phyloP scores from a whole-genome alignment of 2,888 invertebrate species.

The Resseliella maxima region DNA sequence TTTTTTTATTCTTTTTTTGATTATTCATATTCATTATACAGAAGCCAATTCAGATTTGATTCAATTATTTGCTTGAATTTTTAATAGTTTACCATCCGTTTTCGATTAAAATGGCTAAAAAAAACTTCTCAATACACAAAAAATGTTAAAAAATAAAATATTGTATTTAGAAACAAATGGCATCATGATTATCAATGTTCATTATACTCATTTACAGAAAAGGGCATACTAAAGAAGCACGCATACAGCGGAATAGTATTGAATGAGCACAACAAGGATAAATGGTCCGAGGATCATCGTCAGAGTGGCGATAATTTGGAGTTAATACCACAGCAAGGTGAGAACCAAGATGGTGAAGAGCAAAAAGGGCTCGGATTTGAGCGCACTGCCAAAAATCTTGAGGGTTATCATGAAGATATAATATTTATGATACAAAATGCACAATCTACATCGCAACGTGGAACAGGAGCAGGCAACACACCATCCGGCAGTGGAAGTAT shows the following conservation, averaged over 20 bases:
- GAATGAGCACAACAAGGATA: constrained; percentile 76
- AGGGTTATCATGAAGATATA: constrained; percentile 93
- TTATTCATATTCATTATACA: too few species aligned
- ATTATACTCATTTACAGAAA: constrained; percentile 69
- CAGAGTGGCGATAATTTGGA: constrained; percentile 74
- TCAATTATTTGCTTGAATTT: constrained; percentile 35
- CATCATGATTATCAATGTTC: neutral
- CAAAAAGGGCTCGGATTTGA: constrained; percentile 82
- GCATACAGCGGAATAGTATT: constrained; percentile 82
- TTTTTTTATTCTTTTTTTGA: too few species aligned
- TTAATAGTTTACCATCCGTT: constrained; percentile 4
- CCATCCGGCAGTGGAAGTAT: constrained; percentile 75
- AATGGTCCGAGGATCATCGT: constrained; percentile 78
- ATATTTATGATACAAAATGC: constrained; percentile 89
- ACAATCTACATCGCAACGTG: constrained; percentile 74
- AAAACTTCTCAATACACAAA: neutral
- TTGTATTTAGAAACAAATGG: neutral
- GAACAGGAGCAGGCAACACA: constrained; percentile 72
- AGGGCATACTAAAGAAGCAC: constrained; percentile 91
- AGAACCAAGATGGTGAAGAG: constrained; percentile 69
- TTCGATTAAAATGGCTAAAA: constrained; percentile 9
- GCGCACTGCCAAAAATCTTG: constrained; percentile 86
- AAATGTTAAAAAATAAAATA: neutral
- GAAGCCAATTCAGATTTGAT: neutral
- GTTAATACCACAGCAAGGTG: constrained; percentile 74